Base-by-base conservation (phyloP, 2,797 vertebrate species). In the Cyclopterus lumpus region DNA sequence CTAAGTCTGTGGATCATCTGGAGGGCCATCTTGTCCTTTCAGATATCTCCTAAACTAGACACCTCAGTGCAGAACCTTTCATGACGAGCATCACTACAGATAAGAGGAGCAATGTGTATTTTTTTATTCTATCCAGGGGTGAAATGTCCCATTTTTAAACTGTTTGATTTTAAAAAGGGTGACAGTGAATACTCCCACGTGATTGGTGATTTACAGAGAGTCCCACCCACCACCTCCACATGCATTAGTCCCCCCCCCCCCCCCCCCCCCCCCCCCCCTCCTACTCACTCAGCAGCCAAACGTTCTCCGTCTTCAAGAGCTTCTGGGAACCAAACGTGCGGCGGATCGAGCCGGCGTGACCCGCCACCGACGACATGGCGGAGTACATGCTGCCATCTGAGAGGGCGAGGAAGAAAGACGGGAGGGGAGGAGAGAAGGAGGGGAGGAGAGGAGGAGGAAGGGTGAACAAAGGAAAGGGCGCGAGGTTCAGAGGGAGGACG, bases 281-380 rank as follows among this genome's bases (percentile, higher is more conserved):
- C 80, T 80, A 95, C 96, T 96, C 92, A 96, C 96, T 94, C 71
- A 88, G 90, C 77, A 96, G 87, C 96, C 96, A 96, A 87, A 95
- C 75, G 89, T 92, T 95, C 88, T 96, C 95, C 0, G 94, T 93
- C 89, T 95, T 96, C 86, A 96, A 89, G 32, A 94, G 93, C 51
- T 93, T 96, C 85, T 92, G 94, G 61, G 89, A 68, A 49, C 96
- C 94, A 46, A 93, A 95, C n/a, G 95, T 95, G 36, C 95, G 92
- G 9, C 93, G 93, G 77, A 96, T 95, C 1, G 90, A 92, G 83
- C 95, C 95, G 5, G 84, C 28, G 10, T 92, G 91, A 77, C 91
- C 89, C 22, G 80, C 86, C 67, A 88, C 92, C 34, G 93, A 92
- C 3, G 96, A 96, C 86, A 96, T 87, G 0, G 96, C 96, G 3